Percentiles rank a stretch among this genome's conserved stretches.
Evolutionary conservation across 2,113 vertebrate species (phyloP).

Genomic region (Oncorhynchus nerka): DNA sequence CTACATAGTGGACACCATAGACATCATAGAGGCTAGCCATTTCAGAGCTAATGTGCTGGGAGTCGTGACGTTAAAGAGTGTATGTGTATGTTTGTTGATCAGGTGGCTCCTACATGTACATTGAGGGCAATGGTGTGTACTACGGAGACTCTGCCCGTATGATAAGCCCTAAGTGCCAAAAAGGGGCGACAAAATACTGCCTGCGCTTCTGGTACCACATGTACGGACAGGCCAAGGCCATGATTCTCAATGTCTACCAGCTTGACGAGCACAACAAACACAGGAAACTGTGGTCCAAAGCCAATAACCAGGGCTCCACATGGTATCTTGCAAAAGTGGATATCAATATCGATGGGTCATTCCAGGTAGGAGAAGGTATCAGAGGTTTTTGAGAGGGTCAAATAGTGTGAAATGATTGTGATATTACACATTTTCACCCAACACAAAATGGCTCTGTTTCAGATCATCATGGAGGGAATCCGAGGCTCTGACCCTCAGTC

Average conservation of each 20-base stretch:
- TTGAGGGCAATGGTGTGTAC: slow-evolving; percentile 55
- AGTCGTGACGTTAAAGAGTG: neutral
- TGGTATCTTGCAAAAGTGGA: slow-evolving; percentile 63
- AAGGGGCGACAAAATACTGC: slow-evolving; percentile 65
- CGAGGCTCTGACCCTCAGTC: slow-evolving; percentile 62
- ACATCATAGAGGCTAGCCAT: too few relatives aligned
- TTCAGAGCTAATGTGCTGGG: too few relatives aligned
- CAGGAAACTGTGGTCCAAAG: slow-evolving; percentile 48
- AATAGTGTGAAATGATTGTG: neutral
- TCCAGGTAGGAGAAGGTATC: slow-evolving; percentile 60
- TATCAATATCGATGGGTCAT: slow-evolving; percentile 50
- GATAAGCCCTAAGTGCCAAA: slow-evolving; percentile 64
- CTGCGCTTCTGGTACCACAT: slow-evolving; percentile 84
- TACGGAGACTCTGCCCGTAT: slow-evolving; percentile 68
- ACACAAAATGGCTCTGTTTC: slow-evolving; percentile 11
- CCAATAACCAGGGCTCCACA: slow-evolving; percentile 64
- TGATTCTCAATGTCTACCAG: slow-evolving; percentile 70
- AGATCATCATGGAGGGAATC: slow-evolving; percentile 74
- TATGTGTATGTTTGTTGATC: slow-evolving; percentile 2
- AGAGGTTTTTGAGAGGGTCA: neutral
- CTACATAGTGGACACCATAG: too few relatives aligned
- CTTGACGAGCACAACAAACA: slow-evolving; percentile 38
- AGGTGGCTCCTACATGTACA: slow-evolving; percentile 82
- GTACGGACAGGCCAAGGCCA: slow-evolving; percentile 67
- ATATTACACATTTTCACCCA: neutral